phyloP scores from a whole-genome alignment of 1,140 invertebrate species.

The Neocloeon triangulifer region DNA sequence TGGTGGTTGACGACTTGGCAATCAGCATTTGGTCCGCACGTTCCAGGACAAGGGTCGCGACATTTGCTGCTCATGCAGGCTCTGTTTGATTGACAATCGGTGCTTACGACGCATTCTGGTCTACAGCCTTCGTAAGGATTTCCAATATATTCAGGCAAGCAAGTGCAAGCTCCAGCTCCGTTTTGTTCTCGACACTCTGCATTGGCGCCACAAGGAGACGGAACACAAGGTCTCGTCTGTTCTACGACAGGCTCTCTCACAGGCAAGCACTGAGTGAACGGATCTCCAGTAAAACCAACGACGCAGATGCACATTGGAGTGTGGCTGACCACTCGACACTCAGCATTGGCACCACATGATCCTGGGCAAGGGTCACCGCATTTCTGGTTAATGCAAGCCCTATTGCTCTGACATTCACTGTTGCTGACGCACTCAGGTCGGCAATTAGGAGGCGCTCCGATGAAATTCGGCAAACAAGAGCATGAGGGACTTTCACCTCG shows the following conservation, averaged over 20 bases:
- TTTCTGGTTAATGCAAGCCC: constrained; percentile 37
- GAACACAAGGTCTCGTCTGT: constrained; percentile 14
- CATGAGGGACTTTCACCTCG: constrained; percentile 30
- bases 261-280: constrained; percentile 14
- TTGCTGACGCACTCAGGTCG: constrained; percentile 43
- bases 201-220: constrained; percentile 21
- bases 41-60: constrained; percentile 25
- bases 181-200: constrained; percentile 18
- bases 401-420: constrained; percentile 32
- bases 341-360: constrained; percentile 28
- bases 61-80: constrained; percentile 27
- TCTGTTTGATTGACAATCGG: constrained; percentile 29
- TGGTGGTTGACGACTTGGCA: constrained; percentile 26
- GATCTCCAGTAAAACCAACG: constrained; percentile 24
- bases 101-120: constrained; percentile 36
- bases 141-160: constrained; percentile 37
- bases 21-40: constrained; percentile 26
- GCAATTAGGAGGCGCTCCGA: constrained; percentile 33
- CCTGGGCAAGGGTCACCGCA: constrained; percentile 28
- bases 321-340: constrained; percentile 32
- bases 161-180: constrained; percentile 26
- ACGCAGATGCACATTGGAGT: constrained; percentile 28
- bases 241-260: constrained; percentile 8
- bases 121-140: constrained; percentile 28
- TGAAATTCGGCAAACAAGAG: constrained; percentile 31